Conservation (phyloP, 2,888 invertebrate genomes). For the Platerodrilus igneus region DNA sequence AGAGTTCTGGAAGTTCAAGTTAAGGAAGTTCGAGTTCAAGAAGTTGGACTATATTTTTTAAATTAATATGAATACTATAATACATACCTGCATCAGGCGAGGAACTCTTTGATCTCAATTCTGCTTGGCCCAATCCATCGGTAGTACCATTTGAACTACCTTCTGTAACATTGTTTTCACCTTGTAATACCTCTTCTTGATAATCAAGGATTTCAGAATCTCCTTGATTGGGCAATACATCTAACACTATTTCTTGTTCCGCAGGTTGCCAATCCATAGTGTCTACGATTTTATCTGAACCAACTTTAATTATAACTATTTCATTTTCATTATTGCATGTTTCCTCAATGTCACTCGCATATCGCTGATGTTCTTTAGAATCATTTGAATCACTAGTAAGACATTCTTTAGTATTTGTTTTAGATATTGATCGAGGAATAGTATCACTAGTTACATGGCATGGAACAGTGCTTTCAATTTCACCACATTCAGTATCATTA, state of each 20-base stretch:
- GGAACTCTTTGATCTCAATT: no score
- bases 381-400: conserved; percentile 11
- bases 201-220: background rate
- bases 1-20: no score
- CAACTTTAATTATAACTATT: conserved; percentile 10
- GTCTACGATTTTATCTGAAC: conserved; percentile 6
- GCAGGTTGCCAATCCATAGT: background rate
- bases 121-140: no score
- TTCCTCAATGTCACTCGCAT: conserved; percentile 7
- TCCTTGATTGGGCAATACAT: background rate
- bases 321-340: conserved; percentile 10
- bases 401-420: conserved; percentile 11
- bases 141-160: no score
- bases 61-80: no score
- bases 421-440: conserved; percentile 6
- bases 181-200: no score
- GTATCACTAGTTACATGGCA: background rate
- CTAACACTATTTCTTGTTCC: conserved; percentile 3
- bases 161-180: no score
- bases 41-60: no score
- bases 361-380: conserved; percentile 10
- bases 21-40: no score
- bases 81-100: no score
- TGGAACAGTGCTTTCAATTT: conserved; percentile 10
- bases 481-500: conserved; percentile 32